These are phyloP conservation scores for Ammospiza caudacuta DNA, from an alignment of 2,113 vertebrate species.

Conservation along the genomic window DNA sequence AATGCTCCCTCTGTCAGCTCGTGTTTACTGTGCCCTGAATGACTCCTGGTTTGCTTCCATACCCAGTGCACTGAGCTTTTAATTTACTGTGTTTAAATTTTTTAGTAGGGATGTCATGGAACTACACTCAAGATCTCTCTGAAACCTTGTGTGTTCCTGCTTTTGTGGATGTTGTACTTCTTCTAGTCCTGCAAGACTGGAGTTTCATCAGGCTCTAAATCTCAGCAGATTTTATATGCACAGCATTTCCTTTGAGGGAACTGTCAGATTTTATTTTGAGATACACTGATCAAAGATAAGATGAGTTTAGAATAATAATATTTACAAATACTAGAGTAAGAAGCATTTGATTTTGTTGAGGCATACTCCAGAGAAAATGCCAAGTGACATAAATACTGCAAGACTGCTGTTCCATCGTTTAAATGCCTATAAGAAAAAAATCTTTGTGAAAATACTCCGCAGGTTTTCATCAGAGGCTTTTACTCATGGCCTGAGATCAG, in stretches of 20 bases:
- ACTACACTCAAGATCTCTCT: neutral
- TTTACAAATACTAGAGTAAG: constrained; percentile 27
- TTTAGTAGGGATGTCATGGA: constrained; percentile 43
- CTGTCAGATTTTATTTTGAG: constrained; percentile 37
- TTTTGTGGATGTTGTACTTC: neutral
- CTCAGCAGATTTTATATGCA: neutral
- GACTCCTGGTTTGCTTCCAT: constrained; percentile 39
- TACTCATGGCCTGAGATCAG: neutral
- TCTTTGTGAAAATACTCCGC: neutral
- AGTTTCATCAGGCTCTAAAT: neutral
- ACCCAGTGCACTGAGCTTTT: neutral
- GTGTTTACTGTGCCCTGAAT: neutral
- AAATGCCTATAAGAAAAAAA: neutral
- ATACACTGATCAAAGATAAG: constrained; percentile 29
- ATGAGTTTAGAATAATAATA: constrained; percentile 33
- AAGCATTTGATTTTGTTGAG: constrained; percentile 12
- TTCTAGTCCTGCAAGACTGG: neutral
- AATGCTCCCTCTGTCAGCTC: constrained; percentile 39
- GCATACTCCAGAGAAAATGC: neutral
- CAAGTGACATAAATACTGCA: constrained; percentile 9
- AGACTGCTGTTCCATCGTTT: neutral
- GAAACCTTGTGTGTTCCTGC: neutral
- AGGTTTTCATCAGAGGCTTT: neutral
- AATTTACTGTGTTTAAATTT: constrained; percentile 57
- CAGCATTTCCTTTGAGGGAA: neutral